Base-by-base conservation (phyloP, 2,113 vertebrate species). In the Halichoerus grypus region DNA sequence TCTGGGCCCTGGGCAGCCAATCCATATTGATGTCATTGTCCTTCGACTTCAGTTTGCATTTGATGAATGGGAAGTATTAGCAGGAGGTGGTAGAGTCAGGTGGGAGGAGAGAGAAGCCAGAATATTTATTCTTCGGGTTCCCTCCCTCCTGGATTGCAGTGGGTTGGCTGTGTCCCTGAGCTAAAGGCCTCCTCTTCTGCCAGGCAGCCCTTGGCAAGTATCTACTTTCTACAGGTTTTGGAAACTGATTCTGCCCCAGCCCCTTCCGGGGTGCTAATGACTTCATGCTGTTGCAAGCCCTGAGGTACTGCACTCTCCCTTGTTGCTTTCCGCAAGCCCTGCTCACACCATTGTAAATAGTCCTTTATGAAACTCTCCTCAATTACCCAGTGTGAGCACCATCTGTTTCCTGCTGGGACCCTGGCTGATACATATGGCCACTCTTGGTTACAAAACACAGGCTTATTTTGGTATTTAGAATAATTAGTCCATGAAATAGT, bases 321-420 rank as follows among this genome's bases (percentile, higher is more conserved):
- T 71, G 81, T 36, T 18, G 71, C 46, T 81, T 65, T 57, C 51
- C 53, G 18, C 65, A 72, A 84, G 46, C 57, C 13, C 57, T 39
- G n/a, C 69, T 96, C 53, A 55, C 21, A 4, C 55, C 55, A 21
- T 33, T 49, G 57, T 53, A 55, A 33, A 57, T 51, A 69, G 85
- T 15, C n/a, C 36, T 84, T 42, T 79, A 49, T 67, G 72, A 95
- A 87, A 63, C 36, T 77, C 26, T 85, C 53, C 16, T 90, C 42
- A 9, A 2, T 87, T 61, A 87, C 11, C 74, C 26, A 69, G 83
- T 55, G 15, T 65, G 94, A 91, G 46, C 74, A 71, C 82, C 92
- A 85, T 91, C 89, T 96, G 86, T 72, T 85, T 82, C 77, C 82
- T 96, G 59, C 82, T 86, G 67, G 19, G 77, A 85, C 65, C 59